Evolutionary conservation across 2,888 invertebrate species (phyloP).

Genomic region (Vesta saturnalis): DNA sequence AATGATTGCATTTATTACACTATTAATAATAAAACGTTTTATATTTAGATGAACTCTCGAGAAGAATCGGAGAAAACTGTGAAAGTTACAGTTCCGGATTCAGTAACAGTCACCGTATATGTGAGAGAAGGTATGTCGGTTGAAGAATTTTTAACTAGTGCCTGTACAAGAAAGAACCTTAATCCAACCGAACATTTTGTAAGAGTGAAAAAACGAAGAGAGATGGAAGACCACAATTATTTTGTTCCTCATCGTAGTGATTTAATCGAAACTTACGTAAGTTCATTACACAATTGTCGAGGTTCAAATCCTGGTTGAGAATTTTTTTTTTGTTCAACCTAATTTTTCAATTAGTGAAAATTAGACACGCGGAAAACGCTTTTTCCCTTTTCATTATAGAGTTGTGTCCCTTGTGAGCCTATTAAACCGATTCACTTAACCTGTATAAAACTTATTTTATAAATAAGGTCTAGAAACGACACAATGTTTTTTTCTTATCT

Average conservation of each 20-base stretch:
- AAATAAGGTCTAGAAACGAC: no score
- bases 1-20: neutral
- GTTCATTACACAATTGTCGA: no score
- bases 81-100: constrained; percentile 90
- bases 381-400: neutral
- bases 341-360: neutral
- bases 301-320: no score
- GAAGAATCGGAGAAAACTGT: constrained; percentile 89
- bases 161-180: constrained; percentile 90
- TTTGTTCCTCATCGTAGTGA: constrained; percentile 96
- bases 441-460: no score
- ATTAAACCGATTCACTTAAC: neutral
- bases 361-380: neutral
- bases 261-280: constrained; percentile 94
- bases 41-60: constrained; percentile 81
- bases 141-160: constrained; percentile 93
- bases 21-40: constrained; percentile 12
- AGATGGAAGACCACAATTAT: constrained; percentile 96
- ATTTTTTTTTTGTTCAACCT: neutral
- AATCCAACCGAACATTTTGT: constrained; percentile 97
- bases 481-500: no score
- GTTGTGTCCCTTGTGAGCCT: neutral
- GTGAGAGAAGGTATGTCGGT: constrained; percentile 94
- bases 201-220: constrained; percentile 90
- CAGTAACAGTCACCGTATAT: constrained; percentile 82